Evolutionary conservation across 2,797 vertebrate genomes (phyloP), one percentile per base, ranked within the genome.

Genomic region (Phrynocephalus vlangalii): DNA sequence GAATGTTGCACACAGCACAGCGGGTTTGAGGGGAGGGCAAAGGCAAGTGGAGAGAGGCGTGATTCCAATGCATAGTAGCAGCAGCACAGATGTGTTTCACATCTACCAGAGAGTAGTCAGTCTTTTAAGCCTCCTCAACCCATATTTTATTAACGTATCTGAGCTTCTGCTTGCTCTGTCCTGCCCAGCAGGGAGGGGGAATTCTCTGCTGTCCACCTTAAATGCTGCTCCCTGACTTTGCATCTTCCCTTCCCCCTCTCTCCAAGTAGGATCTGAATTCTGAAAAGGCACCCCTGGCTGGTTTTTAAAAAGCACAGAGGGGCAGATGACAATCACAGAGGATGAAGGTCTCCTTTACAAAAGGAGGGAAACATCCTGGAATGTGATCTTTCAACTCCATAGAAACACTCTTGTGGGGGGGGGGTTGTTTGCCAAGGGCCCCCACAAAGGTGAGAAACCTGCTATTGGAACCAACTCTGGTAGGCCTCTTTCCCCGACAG

Each of bases 311-410:
- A 72, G 11, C 60, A 63, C 5, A 56, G 78, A 48, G 66, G 33
- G 11, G 50, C 78, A 75, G 70, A 70, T 70, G 72, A 68, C 73
- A 79, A 86, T 33, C 52, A 80, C 78, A 28, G 80, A 52, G 20
- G 63, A 26, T 15, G 80, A 33, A 70, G 80, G 60, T 7, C 60
- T 28, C 26, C 63, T 78, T 22, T 77, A 83, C 73, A 87, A 83
- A 82, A 44, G n/a, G 38, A 52, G 77, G 80, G 86, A 82, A 76
- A 70, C 30, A 8, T 76, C 56, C 16, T 60, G 30, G 71, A 87
- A 75, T 68, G 44, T 0, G 79, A 77, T 56, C 72, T 82, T 83
- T 83, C 72, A 82, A 63, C 86, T 70, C 86, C 80, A 60, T 77
- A 52, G 72, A 70, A 75, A 75, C 71, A 63, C 60, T 60, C 66